Evolutionary conservation across 1,140 invertebrate genomes (phyloP), one percentile per base, ranked within the genome.

Genomic region (Antheraea mylitta): DNA sequence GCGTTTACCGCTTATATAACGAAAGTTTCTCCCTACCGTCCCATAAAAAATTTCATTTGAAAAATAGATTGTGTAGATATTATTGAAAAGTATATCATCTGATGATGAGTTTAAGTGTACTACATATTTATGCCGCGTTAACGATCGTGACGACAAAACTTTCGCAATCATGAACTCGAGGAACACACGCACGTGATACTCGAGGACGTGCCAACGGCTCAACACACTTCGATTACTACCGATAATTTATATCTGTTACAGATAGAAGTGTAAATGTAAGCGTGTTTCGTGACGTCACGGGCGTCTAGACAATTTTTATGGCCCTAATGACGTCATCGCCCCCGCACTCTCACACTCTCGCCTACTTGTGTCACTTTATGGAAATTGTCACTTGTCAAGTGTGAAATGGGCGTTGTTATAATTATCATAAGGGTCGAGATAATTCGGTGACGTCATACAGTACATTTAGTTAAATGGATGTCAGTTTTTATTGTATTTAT

Each of bases 271-370:
- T 36, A 36, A 61, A 61, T 36, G 18, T 22, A 30, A 36, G 18
- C 58, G 64, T 9, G 45, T 67, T 53, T 19, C 16, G 67, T 84
- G 78, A 87, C 81, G 83, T 81, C 78, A 85, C 71, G 18, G 73
- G 42, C 53, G 83, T 86, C 85, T 87, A 87, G 85, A 87, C 85
- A 65, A 75, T 71, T 78, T 83, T 80, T 77, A 82, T 77, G 69
- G 67, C 37, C 67, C 22, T 18, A 10, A 68, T 83, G 85, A 83
- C 81, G 83, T 85, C 82, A 85, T 63, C 48, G 63, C 73, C 66
- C 71, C 72, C 70, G 59, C 69, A 64, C 67, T 38, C 18, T 59
- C 58, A 72, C 69, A 30, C 30, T 18, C 67, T 70, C 78, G 68
- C 77, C 73, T 74, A 82, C 77, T 37, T 71, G 36, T 61, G 59